Evolutionary conservation across 1,140 invertebrate species (phyloP), one percentile per base, ranked within the genome.

Genomic region (Eupristina koningsbergeri): DNA sequence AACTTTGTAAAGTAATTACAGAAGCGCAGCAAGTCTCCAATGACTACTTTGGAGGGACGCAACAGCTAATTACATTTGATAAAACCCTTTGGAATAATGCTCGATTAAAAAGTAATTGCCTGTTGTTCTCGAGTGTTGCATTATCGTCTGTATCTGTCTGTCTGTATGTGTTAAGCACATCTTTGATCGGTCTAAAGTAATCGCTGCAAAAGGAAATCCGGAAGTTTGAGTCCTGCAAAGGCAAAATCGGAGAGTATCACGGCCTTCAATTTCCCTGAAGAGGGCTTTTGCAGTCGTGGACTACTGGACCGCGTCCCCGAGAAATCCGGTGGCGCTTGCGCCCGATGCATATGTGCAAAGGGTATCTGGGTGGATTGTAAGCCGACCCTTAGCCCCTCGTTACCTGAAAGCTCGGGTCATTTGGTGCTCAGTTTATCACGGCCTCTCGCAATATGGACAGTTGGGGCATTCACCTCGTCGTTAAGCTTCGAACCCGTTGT

Each of bases 41-140:
- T 7, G 26, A 58, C 22, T 58, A 53, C n/a, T 53, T 71, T n/a
- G 41, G 1, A 71, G 6, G 0, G 19, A 19, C 41, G 0, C 8
- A n/a, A 17, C 15, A 63, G 36, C 22, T 64, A 50, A 80, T 79
- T 69, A 50, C n/a, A 41, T 11, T 50, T 50, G 61, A 67, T 53
- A 61, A 74, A 81, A 26, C 34, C 74, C 9, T 13, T 7, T 13
- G 50, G n/a, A 81, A 73, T 41, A 80, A 67, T 31, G 79, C 36
- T 73, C 79, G 47, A 80, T 80, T 81, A 63, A 74, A 81, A 81
- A 61, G 36, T 80, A 58, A 74, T 63, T 63, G 63, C 0, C 80
- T 26, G 26, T 2, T 3, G 1, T 26, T 9, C 53, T 13, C 0
- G 0, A 58, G 5, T 26, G 2, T 22, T 3, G 22, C 19, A 19